A percentile compares a stretch with the other conserved stretches of the same genome.
These are phyloP conservation scores for Urophycis tenuis DNA, from an alignment of 2,797 vertebrate genomes.

Conservation along the genomic window DNA sequence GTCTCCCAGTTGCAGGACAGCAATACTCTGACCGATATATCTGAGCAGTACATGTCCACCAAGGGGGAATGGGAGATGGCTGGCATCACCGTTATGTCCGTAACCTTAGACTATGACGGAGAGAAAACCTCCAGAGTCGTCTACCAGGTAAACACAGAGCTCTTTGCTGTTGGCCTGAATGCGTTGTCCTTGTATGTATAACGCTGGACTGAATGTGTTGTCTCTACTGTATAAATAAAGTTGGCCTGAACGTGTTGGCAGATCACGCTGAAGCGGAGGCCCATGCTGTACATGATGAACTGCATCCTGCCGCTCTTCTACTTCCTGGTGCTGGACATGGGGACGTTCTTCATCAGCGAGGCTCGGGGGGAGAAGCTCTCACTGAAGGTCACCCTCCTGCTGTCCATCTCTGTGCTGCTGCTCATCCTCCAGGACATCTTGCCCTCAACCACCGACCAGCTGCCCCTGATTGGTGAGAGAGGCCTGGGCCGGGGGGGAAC, in stretches of 20 bases:
- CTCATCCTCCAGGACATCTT: constrained; percentile 66
- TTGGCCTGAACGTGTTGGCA: constrained; percentile 46
- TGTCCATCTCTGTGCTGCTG: constrained; percentile 63
- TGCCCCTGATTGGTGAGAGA: constrained; percentile 64
- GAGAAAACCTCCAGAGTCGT: neutral
- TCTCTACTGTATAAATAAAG: neutral
- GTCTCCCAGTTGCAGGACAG: rapidly evolving
- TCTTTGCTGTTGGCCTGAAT: neutral
- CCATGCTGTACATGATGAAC: constrained; percentile 58
- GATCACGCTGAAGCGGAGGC: constrained; percentile 58
- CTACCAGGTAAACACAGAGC: neutral
- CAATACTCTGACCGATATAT: rapidly evolving
- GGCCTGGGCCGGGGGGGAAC: neutral
- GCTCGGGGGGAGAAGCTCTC: constrained; percentile 56
- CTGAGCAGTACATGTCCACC: constrained; percentile 27
- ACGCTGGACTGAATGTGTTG: neutral
- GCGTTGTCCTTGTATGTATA: neutral
- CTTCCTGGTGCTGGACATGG: constrained; percentile 63
- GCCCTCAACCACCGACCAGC: constrained; percentile 58
- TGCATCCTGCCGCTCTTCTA: constrained; percentile 56
- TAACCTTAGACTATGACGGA: neutral
- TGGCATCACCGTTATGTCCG: neutral
- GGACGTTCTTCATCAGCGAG: constrained; percentile 57
- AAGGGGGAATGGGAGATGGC: constrained; percentile 54
- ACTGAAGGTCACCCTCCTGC: constrained; percentile 66